Percentiles rank a stretch among this genome's conserved stretches.
Evolutionary conservation across 2,797 vertebrate genomes (phyloP).

Genomic region (Sciurus vulgaris): DNA sequence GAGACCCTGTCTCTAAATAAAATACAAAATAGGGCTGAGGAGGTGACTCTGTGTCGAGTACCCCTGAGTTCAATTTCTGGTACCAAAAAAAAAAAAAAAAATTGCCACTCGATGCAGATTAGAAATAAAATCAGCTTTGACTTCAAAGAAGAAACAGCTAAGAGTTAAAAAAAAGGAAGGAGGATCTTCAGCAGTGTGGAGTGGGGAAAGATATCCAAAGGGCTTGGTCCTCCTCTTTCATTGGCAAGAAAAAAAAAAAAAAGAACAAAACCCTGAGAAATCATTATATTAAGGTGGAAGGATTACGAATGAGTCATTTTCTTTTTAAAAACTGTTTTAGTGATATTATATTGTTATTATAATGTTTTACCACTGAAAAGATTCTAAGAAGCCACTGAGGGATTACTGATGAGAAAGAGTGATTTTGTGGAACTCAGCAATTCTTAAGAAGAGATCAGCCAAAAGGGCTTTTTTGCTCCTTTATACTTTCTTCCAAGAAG

Average conservation of each 20-base stretch:
- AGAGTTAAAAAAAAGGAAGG: background rate
- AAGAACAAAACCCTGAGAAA: background rate
- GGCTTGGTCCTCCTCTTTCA: background rate
- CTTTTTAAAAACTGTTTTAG: background rate
- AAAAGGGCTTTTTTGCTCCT: constrained; percentile 18
- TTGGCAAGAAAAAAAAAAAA: background rate
- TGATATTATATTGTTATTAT: constrained; percentile 3
- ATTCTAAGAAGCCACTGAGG: constrained; percentile 24
- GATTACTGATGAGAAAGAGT: constrained; percentile 28
- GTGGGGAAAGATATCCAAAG: background rate
- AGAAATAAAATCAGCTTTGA: constrained; percentile 58
- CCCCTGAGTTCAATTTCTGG: too few relatives aligned
- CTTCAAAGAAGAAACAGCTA: constrained; percentile 64
- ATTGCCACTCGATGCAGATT: background rate
- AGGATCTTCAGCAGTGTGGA: constrained; percentile 50
- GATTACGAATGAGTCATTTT: constrained; percentile 25
- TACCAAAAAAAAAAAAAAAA: background rate
- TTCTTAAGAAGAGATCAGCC: constrained; percentile 27
- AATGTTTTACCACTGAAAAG: constrained; percentile 50
- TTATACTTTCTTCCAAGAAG: constrained; percentile 54
- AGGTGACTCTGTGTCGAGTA: too few relatives aligned
- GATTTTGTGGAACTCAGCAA: constrained; percentile 56
- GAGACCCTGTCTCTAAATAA: too few relatives aligned
- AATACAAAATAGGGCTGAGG: too few relatives aligned
- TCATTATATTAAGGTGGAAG: constrained; percentile 11